Base-by-base conservation (phyloP, 2,113 vertebrate genomes). In the Lanius ludovicianus region DNA sequence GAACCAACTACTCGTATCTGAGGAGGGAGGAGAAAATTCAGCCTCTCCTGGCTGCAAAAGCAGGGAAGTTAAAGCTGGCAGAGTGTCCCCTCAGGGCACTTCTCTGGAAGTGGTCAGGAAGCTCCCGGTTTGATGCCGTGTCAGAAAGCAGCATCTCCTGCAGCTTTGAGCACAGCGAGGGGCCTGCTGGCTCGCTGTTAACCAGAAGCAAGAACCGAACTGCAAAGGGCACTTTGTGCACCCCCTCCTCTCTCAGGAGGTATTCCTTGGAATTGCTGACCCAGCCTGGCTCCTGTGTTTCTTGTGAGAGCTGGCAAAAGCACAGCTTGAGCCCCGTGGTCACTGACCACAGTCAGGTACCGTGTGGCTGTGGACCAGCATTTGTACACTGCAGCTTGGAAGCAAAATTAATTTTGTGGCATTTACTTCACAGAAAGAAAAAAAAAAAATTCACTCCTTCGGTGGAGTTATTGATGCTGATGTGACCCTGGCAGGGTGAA, bases 401-500 rank as follows among this genome's bases (percentile, higher is more conserved):
- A 67, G 47, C 37, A 86, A 80, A 75, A 78, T 75, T 87, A 74
- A 71, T 83, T 84, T 56, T 59, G 21, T 69, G 50, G 23, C 24
- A 69, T 77, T 97, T 88, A 60, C 53, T 94, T 83, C 80, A 33
- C 83, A 84, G 62, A 68, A 39, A 56, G 63, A 27, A 46, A 47
- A 41, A 53, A 71, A 31, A 6, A 55, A 71, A 37, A 6, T 39
- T 68, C 20, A 22, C 84, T 79, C 80, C 56, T 94, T 89, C n/a
- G 71, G 63, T 8, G 31, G 59, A 46, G 49, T 93, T 94, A 94
- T 74, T 88, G 80, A 75, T 65, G 70, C 81, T 78, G 85, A 95
- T 87, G 80, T 89, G 80, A 92, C 77, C 81, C 87, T 83, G 56
- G 60, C 47, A 56, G 83, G 52, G 73, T 95, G 96, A 97, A 97